phyloP scores from a whole-genome alignment of 2,113 vertebrate species.

The Nycticorax nycticorax region DNA sequence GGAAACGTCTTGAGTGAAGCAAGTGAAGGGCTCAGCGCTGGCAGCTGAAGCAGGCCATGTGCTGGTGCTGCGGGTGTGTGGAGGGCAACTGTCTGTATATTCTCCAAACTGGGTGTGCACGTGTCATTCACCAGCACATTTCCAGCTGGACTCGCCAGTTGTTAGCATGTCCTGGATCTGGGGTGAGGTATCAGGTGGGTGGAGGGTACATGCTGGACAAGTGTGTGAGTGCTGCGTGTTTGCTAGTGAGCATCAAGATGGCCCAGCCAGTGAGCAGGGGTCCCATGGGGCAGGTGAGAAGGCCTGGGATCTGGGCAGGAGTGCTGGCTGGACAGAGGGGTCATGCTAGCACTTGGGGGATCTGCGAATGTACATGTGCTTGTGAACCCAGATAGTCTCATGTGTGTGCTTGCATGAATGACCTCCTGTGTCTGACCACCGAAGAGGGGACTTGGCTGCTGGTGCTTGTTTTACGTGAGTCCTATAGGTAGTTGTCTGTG shows the following conservation, averaged over 20 bases:
- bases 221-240: neutral
- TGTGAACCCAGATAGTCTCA: neutral
- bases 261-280: neutral
- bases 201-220: neutral
- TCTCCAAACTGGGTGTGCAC: neutral
- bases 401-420: accelerated
- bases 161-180: neutral
- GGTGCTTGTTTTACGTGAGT: neutral
- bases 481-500: neutral
- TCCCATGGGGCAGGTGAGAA: neutral
- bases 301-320: neutral
- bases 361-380: accelerated
- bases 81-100: neutral
- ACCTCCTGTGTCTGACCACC: neutral
- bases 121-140: neutral
- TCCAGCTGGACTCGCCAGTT: neutral
- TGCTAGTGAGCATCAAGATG: neutral
- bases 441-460: neutral
- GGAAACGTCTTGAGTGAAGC: neutral
- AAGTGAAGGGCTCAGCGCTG: neutral
- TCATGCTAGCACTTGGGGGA: neutral
- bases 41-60: accelerated
- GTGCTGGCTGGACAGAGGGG: neutral
- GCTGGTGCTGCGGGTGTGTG: neutral
- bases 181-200: neutral